phyloP scores from a whole-genome alignment of 2,113 vertebrate genomes.

The Microcebus tavaratra region DNA sequence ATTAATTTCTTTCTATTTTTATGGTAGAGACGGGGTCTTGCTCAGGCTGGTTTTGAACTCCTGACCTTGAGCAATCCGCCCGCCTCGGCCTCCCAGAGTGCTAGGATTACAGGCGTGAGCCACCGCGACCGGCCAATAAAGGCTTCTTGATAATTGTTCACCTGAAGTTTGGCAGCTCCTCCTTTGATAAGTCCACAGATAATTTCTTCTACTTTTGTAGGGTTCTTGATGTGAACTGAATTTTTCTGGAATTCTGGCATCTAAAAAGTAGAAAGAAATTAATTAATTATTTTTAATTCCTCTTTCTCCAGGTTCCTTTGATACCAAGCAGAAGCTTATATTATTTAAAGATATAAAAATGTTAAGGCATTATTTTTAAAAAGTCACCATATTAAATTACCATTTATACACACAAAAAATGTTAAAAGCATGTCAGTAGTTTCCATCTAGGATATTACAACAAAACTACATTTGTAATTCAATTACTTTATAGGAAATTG shows the following conservation, averaged over 20 bases:
- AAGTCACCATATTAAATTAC: background rate
- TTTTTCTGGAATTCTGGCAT: conserved; percentile 99
- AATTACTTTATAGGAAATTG: background rate
- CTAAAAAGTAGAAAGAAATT: conserved; percentile 80
- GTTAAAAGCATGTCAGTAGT: background rate
- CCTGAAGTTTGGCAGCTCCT: conserved; percentile 97
- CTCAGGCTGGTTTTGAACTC: too few relatives aligned
- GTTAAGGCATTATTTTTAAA: background rate
- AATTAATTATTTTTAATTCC: background rate
- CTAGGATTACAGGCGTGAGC: too few relatives aligned
- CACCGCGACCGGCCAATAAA: too few relatives aligned
- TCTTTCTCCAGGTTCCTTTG: background rate
- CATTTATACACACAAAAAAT: background rate
- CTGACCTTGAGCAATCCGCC: too few relatives aligned
- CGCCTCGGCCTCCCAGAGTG: too few relatives aligned
- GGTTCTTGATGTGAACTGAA: conserved; percentile 95
- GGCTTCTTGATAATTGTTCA: conserved; percentile 66
- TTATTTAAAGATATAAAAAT: background rate
- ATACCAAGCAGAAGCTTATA: background rate
- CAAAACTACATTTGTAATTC: background rate
- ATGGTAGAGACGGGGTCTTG: too few relatives aligned
- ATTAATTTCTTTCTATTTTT: too few relatives aligned
- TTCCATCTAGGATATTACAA: conserved; percentile 26
- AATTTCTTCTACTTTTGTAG: conserved; percentile 94
- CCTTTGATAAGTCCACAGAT: conserved; percentile 98